Conservation (phyloP, 2,797 vertebrate genomes). For the Moxostoma hubbsi region DNA sequence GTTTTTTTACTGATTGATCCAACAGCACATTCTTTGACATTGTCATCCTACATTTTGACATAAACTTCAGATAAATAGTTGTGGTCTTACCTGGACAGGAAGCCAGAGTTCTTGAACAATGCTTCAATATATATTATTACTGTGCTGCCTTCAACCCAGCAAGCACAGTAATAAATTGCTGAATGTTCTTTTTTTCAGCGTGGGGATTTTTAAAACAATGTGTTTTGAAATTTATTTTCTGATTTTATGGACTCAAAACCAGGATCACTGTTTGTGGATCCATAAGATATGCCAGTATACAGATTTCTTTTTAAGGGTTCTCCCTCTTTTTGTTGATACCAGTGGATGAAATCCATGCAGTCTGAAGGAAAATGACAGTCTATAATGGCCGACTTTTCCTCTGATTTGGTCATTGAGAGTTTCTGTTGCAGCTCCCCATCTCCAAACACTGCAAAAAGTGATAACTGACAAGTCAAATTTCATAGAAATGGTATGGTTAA, state of each 20-base stretch:
- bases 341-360: background rate
- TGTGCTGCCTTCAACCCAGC: conserved; percentile 35
- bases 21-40: too few relatives aligned
- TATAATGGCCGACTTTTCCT: conserved; percentile 16
- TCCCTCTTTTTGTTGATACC: conserved; percentile 38
- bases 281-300: background rate
- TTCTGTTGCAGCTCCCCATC: conserved; percentile 23
- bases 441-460: background rate
- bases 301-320: conserved; percentile 21
- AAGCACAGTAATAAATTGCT: conserved; percentile 51
- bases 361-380: background rate
- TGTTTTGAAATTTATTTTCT: conserved; percentile 19
- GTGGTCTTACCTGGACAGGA: background rate
- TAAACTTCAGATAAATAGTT: background rate
- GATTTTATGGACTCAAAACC: conserved; percentile 35
- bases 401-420: conserved; percentile 26
- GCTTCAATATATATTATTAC: background rate
- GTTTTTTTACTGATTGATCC: too few relatives aligned
- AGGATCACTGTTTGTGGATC: background rate
- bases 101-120: background rate
- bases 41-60: too few relatives aligned
- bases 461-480: background rate
- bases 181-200: conserved; percentile 23
- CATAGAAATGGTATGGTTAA: background rate
- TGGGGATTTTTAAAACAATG: conserved; percentile 41